A percentile compares a stretch with the other conserved stretches of the same genome.
These are phyloP conservation scores for Tetragnatha versicolor DNA, from an alignment of 1,140 invertebrate genomes.

Conservation along the genomic window DNA sequence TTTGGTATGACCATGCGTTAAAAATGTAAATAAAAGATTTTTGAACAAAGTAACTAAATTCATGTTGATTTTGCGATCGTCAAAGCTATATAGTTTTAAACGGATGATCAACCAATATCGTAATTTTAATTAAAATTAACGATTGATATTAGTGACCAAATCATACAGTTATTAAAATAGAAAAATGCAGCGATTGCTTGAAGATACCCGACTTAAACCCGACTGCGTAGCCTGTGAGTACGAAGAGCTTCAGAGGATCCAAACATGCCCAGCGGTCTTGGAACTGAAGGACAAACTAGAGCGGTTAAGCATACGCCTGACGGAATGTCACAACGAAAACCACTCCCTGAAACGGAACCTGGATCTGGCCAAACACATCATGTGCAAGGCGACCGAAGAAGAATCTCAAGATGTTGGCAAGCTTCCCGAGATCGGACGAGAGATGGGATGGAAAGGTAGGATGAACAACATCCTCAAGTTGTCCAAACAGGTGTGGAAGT, in stretches of 20 bases:
- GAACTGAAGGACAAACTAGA: neutral
- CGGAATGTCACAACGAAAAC: neutral
- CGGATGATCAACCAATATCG: no score
- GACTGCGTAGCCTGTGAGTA: neutral
- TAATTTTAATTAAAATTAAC: no score
- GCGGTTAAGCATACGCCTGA: neutral
- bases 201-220: neutral
- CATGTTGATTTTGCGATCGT: no score
- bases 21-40: no score
- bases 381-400: neutral
- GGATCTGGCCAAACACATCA: neutral
- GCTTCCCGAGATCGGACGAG: neutral
- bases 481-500: neutral
- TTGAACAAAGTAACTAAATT: no score
- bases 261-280: neutral
- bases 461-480: neutral
- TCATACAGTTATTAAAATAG: neutral
- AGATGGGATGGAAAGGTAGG: neutral
- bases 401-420: neutral
- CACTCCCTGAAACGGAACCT: neutral
- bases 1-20: no score
- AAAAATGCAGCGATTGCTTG: neutral
- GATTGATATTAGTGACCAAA: no score
- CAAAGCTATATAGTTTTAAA: no score
- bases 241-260: neutral